Evolutionary conservation across 2,113 vertebrate genomes (phyloP), one percentile per base, ranked within the genome.

Genomic region (Anarhynchus alexandrinus): DNA sequence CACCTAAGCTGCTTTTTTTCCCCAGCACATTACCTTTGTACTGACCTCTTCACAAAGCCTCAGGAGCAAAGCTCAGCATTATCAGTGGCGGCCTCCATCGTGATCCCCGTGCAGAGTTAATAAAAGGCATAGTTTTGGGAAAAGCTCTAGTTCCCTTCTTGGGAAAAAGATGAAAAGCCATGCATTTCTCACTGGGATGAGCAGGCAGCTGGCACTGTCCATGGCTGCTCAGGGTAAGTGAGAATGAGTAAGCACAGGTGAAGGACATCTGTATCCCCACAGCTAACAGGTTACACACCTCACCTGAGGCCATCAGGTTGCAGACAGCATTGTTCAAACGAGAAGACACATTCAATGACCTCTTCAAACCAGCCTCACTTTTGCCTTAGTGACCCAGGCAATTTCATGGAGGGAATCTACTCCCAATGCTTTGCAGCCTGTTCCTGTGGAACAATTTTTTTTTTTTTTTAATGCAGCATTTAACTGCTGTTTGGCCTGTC

Each of bases 51-150:
- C 1, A 10, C 49, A 84, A 27, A 73, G 67, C 38, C 29, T 47
- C 30, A 0, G 3, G 13, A 55, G 34, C 0, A 1, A 0, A 58
- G 36, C 34, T 78, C 54, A 9, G 45, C 13, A 1, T 38, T 25
- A 38, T 6, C n/a, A 27, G 73, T 0, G 0, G 23, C 4, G 1
- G 61, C 15, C 54, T 74, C 29, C 69, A 5, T 9, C 12, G 2
- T 2, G 10, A 61, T 29, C 23, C 36, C 59, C 30, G n/a, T 0
- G 1, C 1, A 1, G 25, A 45, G 32, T 38, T 82, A 34, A 42
- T 40, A 18, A 18, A 40, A 76, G 30, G 45, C 11, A 9, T 8
- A 1, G 9, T 55, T 51, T 67, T 1, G 5, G 49, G 47, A 52
- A 61, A 73, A 90, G 40, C 27, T 62, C 20, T 29, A 6, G 12